Base-by-base conservation (phyloP, 2,113 vertebrate species). In the Megaptera novaeangliae region DNA sequence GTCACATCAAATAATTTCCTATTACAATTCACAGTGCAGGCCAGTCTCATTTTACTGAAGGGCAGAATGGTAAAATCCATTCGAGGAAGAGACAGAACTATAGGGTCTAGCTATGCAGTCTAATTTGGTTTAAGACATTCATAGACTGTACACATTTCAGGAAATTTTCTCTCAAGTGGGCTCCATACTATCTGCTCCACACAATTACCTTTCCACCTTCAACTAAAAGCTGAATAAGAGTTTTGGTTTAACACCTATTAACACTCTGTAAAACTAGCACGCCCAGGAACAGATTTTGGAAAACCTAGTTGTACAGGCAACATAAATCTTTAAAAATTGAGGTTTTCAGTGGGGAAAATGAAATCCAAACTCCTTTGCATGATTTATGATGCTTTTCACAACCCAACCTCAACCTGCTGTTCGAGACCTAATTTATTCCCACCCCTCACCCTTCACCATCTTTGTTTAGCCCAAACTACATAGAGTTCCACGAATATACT, bases 381-480 rank as follows among this genome's bases (percentile, higher is more conserved):
- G 83, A 98, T 88, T 95, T 96, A 72, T 57, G 78, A 83, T 49
- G 17, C 31, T 80, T 93, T 83, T 71, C 57, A 87, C 44, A 94
- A 34, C 31, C 39, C 49, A 23, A 64, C 44, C 68, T 87, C 83
- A 75, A 36, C 17, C 74, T 87, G 49, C 68, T 92, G 74, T 91
- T 80, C 31, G 27, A 90, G 78, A 86, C 29, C 64, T 61, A 78
- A 95, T 95, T 91, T 75, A 75, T 94, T 41, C 21, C 13, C 31
- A 46, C 15, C 21, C 36, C 11, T 9, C 34, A 23, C 34, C 11
- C 41, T 41, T 75, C 5, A 29, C 36, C 12, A 13, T 63, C 78
- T 94, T 86, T 68, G 41, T 17, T 80, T 96, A 63, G 82, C 72
- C 78, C 57, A 75, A 78, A 27, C 34, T 52, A 12, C 20, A 34